A percentile compares a stretch with the other conserved stretches of the same genome.
Evolutionary conservation across 1,140 invertebrate genomes (phyloP).

Genomic region (Melitaea cinxia): DNA sequence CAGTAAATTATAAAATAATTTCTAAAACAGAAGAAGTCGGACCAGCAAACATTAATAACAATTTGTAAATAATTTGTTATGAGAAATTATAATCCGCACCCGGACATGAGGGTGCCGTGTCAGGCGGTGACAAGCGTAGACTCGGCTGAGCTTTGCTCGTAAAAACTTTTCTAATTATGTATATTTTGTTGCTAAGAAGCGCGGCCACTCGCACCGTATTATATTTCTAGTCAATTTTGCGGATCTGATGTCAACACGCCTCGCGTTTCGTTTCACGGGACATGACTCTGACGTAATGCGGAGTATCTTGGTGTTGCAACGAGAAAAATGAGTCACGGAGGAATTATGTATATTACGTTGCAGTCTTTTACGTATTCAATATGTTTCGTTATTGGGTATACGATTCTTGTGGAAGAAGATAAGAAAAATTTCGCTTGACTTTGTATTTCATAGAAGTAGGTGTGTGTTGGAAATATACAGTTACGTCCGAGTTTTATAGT

Average conservation of each 20-base stretch:
- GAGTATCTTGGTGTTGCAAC: slow-evolving; percentile 12
- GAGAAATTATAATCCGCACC: slow-evolving; percentile 72
- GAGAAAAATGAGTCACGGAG: slow-evolving; percentile 2
- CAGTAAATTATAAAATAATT: too few species aligned
- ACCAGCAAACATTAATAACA: slow-evolving; percentile 57
- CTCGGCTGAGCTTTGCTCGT: slow-evolving; percentile 62
- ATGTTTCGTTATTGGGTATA: background rate
- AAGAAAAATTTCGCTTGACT: slow-evolving; percentile 3
- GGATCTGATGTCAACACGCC: slow-evolving; percentile 54
- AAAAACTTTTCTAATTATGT: slow-evolving; percentile 81
- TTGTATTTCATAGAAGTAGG: background rate
- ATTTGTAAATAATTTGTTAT: slow-evolving; percentile 75
- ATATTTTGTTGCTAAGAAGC: slow-evolving; percentile 78
- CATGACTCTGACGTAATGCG: slow-evolving; percentile 17
- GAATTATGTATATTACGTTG: background rate
- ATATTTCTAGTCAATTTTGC: slow-evolving; percentile 72
- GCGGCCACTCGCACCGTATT: slow-evolving; percentile 59
- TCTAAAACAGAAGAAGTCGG: slow-evolving; percentile 1
- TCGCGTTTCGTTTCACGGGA: slow-evolving; percentile 28
- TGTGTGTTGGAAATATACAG: slow-evolving; percentile 17
- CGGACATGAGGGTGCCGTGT: slow-evolving; percentile 72
- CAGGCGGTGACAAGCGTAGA: slow-evolving; percentile 72
- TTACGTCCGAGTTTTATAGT: slow-evolving; percentile 20
- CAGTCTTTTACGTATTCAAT: background rate
- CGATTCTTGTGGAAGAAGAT: background rate